Conservation (phyloP, 2,888 invertebrate species). For the Nephrotoma flavescens region DNA sequence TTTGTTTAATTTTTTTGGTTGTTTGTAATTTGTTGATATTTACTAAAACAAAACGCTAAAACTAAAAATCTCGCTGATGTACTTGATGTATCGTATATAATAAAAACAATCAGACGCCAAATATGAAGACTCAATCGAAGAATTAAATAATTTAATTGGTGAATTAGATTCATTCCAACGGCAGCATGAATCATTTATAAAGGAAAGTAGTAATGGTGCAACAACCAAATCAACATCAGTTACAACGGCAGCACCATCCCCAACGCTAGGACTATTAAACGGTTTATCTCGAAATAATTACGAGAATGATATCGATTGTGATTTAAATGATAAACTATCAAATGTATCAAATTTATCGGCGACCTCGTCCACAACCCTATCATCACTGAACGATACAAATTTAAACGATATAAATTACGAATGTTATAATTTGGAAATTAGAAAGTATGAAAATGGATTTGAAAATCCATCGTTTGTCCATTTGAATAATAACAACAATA, state of each 20-base stretch:
- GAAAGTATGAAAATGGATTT: constrained; percentile 29
- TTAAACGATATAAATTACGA: constrained; percentile 12
- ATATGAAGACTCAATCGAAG: constrained; percentile 34
- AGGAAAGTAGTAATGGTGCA: neutral
- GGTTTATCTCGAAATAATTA: neutral
- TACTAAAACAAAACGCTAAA: neutral
- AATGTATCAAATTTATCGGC: constrained; percentile 4
- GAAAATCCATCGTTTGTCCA: constrained; percentile 32
- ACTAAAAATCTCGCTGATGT: neutral
- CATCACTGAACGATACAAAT: constrained; percentile 5
- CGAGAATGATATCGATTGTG: neutral
- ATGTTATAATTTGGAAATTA: constrained; percentile 24
- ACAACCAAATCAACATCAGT: constrained; percentile 7
- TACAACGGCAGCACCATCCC: constrained; percentile 6
- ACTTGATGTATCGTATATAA: neutral
- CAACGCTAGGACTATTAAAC: constrained; percentile 10
- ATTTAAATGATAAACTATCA: constrained; percentile 5
- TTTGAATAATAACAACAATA: constrained; percentile 17
- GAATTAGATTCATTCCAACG: constrained; percentile 35
- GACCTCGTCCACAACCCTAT: constrained; percentile 5
- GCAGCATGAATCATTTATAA: constrained; percentile 29
- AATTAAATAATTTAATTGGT: constrained; percentile 34
- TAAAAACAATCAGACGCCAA: constrained; percentile 21
- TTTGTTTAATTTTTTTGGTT: constrained; percentile 5
- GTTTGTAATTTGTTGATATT: constrained; percentile 4